Evolutionary conservation across 2,113 vertebrate species (phyloP).

Genomic region (Morone saxatilis): DNA sequence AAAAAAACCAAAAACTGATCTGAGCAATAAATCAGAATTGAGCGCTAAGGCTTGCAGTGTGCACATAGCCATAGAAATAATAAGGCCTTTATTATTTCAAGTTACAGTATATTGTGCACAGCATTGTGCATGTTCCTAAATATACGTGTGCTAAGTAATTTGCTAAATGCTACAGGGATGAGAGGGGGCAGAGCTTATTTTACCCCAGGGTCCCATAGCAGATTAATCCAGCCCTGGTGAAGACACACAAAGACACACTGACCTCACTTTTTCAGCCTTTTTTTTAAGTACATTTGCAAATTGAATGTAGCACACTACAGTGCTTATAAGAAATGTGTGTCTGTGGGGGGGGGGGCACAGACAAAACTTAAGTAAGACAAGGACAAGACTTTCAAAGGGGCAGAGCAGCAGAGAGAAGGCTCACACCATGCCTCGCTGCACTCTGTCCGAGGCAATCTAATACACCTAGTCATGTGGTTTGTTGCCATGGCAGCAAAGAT

Average conservation of each 20-base stretch:
- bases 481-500: slow-evolving; percentile 95
- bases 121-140: neutral
- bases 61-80: neutral
- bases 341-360: neutral
- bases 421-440: slow-evolving; percentile 86
- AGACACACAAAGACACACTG: slow-evolving; percentile 3
- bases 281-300: slow-evolving; percentile 16
- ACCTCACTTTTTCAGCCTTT: slow-evolving; percentile 1
- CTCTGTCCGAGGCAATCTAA: slow-evolving; percentile 92
- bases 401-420: slow-evolving; percentile 84
- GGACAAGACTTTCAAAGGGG: slow-evolving; percentile 87
- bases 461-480: slow-evolving; percentile 97
- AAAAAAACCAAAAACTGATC: too few species aligned
- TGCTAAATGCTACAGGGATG: neutral
- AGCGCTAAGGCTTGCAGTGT: too few species aligned
- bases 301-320: slow-evolving; percentile 21
- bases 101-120: neutral
- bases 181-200: slow-evolving; percentile 4
- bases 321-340: slow-evolving; percentile 32
- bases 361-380: slow-evolving; percentile 80
- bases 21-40: too few species aligned
- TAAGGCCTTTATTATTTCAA: neutral
- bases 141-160: neutral
- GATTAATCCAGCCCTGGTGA: slow-evolving; percentile 13
- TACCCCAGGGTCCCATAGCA: slow-evolving; percentile 9